Percentiles rank a stretch among this genome's conserved stretches.
Conservation (phyloP, 2,888 invertebrate species). For the Ophonus ardosiacus region DNA sequence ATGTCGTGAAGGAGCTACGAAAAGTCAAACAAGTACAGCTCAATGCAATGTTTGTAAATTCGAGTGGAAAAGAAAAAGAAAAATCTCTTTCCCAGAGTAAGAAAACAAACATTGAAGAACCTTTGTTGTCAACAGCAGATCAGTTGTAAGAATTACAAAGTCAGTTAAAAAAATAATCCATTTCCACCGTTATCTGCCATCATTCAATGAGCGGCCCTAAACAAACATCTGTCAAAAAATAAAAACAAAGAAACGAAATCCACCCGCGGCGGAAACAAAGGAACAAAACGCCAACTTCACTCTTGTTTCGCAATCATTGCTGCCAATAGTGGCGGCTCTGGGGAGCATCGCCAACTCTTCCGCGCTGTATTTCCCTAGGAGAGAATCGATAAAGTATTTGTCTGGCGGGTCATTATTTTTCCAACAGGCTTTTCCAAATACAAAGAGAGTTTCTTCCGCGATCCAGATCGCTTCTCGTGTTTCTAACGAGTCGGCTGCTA, state of each 20-base stretch:
- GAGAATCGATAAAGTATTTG: conserved; percentile 52
- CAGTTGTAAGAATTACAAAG: conserved; percentile 1
- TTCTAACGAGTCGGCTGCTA: conserved; percentile 25
- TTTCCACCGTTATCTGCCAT: neutral
- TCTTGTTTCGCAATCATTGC: conserved; percentile 61
- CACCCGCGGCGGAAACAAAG: conserved; percentile 41
- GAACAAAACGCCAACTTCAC: conserved; percentile 47
- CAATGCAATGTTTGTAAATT: neutral
- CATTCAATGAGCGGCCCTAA: conserved; percentile 35
- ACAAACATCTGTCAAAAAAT: conserved; percentile 41
- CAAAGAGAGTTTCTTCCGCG: conserved; percentile 40
- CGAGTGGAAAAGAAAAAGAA: neutral
- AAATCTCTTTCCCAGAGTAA: neutral
- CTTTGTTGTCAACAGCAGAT: neutral
- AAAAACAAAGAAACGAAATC: conserved; percentile 44
- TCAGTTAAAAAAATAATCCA: neutral
- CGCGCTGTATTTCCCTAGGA: conserved; percentile 52
- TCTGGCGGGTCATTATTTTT: conserved; percentile 54
- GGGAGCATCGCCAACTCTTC: conserved; percentile 43
- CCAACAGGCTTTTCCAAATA: conserved; percentile 50
- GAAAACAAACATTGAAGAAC: neutral
- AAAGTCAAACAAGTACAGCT: too few species aligned
- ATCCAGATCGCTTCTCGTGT: conserved; percentile 10
- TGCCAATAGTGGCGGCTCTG: conserved; percentile 50
- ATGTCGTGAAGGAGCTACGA: too few species aligned